Evolutionary conservation across 2,888 invertebrate species (phyloP), one percentile per base, ranked within the genome.

Genomic region (Drosophila silvestris): DNA sequence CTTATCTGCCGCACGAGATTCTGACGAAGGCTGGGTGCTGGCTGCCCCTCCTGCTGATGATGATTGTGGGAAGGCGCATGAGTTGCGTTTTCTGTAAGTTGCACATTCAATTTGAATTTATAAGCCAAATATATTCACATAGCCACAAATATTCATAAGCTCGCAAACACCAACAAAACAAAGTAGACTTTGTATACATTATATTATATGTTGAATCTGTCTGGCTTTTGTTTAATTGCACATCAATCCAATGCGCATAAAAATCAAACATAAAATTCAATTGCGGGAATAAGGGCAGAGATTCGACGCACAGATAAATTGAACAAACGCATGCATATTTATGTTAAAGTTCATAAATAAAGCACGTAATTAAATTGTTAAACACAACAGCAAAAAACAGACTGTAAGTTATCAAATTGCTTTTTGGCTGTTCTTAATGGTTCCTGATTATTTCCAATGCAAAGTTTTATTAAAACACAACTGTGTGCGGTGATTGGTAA

Each of bases 1-100:
- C 78, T 89, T 82, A 89, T 89, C 87, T 69, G 64, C 62, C 70
- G 83, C 70, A 65, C 76, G 51, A 78, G 76, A 80, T 82, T 74
- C 70, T 70, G 77, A 70, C 66, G 1, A 62, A 41, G 28, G 28
- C 62, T 12, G 54, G 35, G 3, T 19, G 33, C 35, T 54, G 16
- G 12, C 35, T 33, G 16, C 35, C 56, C 28, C 26, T 47, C 51
- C 54, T 61, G 50, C 47, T 30, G 58, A 53, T 57, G 65, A 61
- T 47, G 51, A 37, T 39, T 41, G 32, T 57, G 63, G 30, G 28
- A 33, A 47, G 58, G 74, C 58, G 54, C 62, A 68, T 73, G 75
- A 76, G 60, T 70, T 84, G 79, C 71, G 57, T 52, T 58, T 69
- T 58, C 61, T 63, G 84, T 88, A 83, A 88, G 84, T 88, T 88